Evolutionary conservation across 53 echinoderm and acorn worm species (phyloP), one percentile per base, ranked within the genome.

Genomic region (Glandiceps talaboti): DNA sequence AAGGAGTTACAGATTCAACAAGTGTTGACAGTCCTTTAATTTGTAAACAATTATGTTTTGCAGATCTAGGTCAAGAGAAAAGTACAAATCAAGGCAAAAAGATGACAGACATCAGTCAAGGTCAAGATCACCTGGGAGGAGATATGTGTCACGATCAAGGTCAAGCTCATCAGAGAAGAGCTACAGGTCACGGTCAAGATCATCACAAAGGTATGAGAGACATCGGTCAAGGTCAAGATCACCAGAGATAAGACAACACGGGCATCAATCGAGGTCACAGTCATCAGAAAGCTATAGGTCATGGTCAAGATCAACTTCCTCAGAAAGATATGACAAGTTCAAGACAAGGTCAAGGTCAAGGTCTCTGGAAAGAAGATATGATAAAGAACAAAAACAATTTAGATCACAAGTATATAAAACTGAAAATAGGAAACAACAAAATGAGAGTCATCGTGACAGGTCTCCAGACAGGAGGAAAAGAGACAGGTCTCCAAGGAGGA

Each of bases 181-280:
- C 20, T 45, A 45, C 6, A 6, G 20, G 64, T 6, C 64, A 45
- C 64, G 20, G 20, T 45, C 64, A 12, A 45, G 64, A 45, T 45
- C 64, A 45, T 20, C 64, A 45, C 64, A 12, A 45, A 45, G 64
- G 6, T 20, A 45, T 6, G 64, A 45, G 20, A 45, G 64, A 85
- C 33, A 29, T 72, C 33, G 33, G 26, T 87, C 87, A 28, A 81
- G 90, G 32, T 90, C 90, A 32, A 79, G 87, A 28, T 87, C 87
- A 75, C 84, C 87, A 80, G 90, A 90, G 74, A 73, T 76, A 79
- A 27, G 33, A 1, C n/a, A n/a, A n/a, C n/a, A n/a, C n/a, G n/a
- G n/a, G n/a, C n/a, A n/a, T n/a, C 76, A 78, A 81, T 79, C 81
- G 31, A 27, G 25, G 32, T 74, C 73, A 33, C 83, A 82, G 30